Conservation (phyloP, 1,140 invertebrate genomes). For the Drosophila bifasciata region DNA sequence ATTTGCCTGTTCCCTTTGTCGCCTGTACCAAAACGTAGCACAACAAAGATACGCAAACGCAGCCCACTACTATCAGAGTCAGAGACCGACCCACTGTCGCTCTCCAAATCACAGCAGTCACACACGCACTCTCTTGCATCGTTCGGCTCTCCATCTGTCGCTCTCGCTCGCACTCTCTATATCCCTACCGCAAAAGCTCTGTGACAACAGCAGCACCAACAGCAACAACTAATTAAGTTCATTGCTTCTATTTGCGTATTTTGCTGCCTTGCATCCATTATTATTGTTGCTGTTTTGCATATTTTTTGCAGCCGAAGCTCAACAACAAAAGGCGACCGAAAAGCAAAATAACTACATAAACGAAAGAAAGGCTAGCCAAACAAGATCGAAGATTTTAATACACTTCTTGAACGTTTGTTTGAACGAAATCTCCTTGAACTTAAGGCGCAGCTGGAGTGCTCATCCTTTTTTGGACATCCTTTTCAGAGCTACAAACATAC, state of each 20-base stretch:
- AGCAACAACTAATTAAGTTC: conserved; percentile 82
- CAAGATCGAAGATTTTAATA: too few species aligned
- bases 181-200: conserved; percentile 29
- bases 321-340: conserved; percentile 73
- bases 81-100: background rate
- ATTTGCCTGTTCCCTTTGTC: too few species aligned
- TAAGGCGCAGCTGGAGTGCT: too few species aligned
- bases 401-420: too few species aligned
- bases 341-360: conserved; percentile 51
- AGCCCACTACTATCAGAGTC: background rate
- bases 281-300: conserved; percentile 66
- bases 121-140: background rate
- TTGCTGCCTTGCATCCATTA: conserved; percentile 56
- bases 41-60: conserved; percentile 6
- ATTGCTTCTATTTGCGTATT: conserved; percentile 79
- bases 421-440: too few species aligned
- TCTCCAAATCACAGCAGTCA: background rate
- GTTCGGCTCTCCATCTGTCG: background rate
- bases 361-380: background rate
- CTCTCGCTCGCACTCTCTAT: background rate
- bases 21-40: too few species aligned
- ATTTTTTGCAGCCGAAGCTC: conserved; percentile 70
- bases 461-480: too few species aligned
- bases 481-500: too few species aligned
- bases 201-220: conserved; percentile 20